These are phyloP conservation scores for Chloroceryle amazona DNA, from an alignment of 2,797 vertebrate species.

Conservation along the genomic window DNA sequence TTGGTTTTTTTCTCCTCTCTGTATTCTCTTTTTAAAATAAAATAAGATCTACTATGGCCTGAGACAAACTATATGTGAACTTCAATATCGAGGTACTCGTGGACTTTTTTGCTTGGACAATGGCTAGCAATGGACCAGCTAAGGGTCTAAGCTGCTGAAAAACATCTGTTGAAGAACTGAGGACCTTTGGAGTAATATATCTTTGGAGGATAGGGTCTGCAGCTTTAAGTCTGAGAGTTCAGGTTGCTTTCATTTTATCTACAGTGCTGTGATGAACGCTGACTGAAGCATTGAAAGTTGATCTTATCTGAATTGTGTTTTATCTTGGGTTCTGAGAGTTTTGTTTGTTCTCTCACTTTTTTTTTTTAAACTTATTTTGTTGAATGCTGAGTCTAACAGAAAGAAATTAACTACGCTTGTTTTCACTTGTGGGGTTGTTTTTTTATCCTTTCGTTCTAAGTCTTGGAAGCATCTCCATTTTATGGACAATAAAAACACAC, in stretches of 20 bases:
- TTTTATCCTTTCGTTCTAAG: neutral
- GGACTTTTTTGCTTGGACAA: neutral
- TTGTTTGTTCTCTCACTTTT: neutral
- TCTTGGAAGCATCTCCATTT: neutral
- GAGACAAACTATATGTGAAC: neutral
- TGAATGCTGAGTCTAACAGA: neutral
- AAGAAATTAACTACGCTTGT: rapidly evolving
- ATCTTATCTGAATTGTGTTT: neutral
- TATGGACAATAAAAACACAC: neutral
- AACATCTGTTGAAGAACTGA: neutral
- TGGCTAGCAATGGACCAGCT: neutral
- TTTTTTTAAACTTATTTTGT: neutral
- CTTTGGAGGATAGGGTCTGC: neutral
- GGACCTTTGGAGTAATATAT: neutral
- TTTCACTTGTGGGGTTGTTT: neutral
- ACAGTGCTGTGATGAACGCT: neutral
- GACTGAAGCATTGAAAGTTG: neutral
- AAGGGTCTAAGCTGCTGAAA: neutral
- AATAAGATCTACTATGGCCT: neutral
- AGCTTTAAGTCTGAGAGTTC: neutral
- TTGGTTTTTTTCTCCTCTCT: neutral
- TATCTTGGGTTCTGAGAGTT: neutral
- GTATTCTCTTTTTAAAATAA: neutral
- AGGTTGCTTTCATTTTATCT: neutral
- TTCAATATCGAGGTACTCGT: neutral